phyloP scores from a whole-genome alignment of 2,113 vertebrate species.

The Taxidea taxus region DNA sequence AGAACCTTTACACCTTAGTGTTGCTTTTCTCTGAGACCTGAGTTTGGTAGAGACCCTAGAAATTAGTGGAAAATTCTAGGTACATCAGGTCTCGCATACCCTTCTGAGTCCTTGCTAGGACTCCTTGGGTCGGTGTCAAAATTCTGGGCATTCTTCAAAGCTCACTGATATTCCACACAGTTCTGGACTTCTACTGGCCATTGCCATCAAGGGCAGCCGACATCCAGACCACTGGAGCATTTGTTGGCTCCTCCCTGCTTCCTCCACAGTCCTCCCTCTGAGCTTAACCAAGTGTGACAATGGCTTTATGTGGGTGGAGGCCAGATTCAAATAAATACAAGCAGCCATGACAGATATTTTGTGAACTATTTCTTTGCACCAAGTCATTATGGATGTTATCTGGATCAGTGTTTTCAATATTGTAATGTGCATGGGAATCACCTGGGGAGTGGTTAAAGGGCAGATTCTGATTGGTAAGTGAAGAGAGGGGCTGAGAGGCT shows the following conservation, averaged over 20 bases:
- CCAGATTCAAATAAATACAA: background rate
- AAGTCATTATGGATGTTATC: background rate
- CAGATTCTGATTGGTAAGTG: background rate
- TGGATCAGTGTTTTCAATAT: background rate
- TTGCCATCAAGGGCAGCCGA: fast-evolving
- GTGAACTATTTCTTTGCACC: background rate
- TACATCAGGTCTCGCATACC: background rate
- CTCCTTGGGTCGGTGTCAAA: background rate
- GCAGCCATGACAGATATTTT: background rate
- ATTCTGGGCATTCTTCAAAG: background rate
- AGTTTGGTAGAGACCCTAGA: background rate
- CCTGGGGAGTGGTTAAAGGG: background rate
- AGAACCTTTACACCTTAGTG: background rate
- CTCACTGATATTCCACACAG: background rate
- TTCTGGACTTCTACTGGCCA: background rate
- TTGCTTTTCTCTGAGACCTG: background rate
- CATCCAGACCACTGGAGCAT: background rate
- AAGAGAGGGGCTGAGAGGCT: background rate
- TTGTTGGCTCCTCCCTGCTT: background rate
- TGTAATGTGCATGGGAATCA: background rate
- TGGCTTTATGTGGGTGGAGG: background rate
- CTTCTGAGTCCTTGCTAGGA: background rate
- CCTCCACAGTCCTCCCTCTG: background rate
- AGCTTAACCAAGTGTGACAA: background rate
- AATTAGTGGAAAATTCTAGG: background rate